Evolutionary conservation across 2,113 vertebrate species (phyloP).

Genomic region (Todiramphus saurophagus): DNA sequence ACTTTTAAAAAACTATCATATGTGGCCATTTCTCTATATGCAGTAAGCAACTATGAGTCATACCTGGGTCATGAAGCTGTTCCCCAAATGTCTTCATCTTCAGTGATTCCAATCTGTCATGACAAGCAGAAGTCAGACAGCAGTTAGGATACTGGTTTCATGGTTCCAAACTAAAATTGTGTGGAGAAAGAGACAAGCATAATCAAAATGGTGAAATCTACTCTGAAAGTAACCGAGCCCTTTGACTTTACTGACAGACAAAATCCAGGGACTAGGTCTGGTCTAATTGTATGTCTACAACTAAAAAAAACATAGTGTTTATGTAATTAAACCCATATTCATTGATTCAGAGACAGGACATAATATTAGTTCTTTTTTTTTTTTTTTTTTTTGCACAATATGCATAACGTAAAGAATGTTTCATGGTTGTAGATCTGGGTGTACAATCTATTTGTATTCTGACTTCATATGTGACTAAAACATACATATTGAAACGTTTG

Average conservation of each 20-base stretch:
- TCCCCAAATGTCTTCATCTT: neutral
- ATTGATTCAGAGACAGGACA: neutral
- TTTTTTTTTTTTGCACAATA: neutral
- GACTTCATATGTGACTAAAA: neutral
- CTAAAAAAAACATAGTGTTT: neutral
- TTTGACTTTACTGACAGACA: neutral
- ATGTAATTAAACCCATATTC: neutral
- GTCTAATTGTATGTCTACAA: neutral
- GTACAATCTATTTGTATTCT: neutral
- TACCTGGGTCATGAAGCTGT: neutral
- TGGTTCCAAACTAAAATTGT: neutral
- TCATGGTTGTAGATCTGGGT: neutral
- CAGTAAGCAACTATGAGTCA: neutral
- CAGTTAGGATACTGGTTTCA: neutral
- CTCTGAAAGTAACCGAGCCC: neutral
- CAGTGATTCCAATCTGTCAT: neutral
- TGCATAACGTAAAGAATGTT: neutral
- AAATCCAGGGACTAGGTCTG: neutral
- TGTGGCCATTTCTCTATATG: neutral
- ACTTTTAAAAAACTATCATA: rapidly evolving
- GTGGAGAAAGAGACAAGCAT: neutral
- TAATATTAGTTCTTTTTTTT: neutral
- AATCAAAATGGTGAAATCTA: neutral
- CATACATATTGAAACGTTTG: neutral
- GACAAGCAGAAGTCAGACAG: neutral